Percentiles rank a stretch among this genome's conserved stretches.
These are phyloP conservation scores for Chrysaora quinquecirrha DNA, from an alignment of 30 jellyfish, hydroid and myxozoan species.

Conservation along the genomic window DNA sequence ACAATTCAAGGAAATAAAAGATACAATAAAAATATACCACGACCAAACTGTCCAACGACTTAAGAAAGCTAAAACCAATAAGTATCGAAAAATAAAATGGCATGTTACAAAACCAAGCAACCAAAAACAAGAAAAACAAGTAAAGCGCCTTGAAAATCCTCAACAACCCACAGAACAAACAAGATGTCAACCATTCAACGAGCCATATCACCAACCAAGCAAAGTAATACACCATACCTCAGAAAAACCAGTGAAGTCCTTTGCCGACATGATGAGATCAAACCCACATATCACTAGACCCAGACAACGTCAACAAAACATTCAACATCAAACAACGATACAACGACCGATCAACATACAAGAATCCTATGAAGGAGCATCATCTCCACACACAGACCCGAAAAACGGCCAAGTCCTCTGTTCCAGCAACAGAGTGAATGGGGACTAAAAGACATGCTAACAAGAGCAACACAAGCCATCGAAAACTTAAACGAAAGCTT, in stretches of 20 bases:
- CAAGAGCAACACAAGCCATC: slow-evolving; percentile 16
- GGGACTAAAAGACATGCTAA: slow-evolving; percentile 1
- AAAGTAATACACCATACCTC: not conserved
- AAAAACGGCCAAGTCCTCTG: no score
- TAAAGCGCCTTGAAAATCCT: not conserved
- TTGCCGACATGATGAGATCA: not conserved
- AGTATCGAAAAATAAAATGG: slow-evolving; percentile 10
- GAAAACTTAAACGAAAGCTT: not conserved
- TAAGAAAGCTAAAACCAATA: slow-evolving; percentile 4
- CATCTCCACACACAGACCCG: no score
- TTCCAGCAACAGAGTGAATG: not conserved
- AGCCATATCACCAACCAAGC: not conserved
- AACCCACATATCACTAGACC: not conserved
- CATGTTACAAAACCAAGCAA: slow-evolving; percentile 6
- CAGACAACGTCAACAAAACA: not conserved
- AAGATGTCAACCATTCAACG: not conserved
- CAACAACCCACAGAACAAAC: not conserved
- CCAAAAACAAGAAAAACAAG: not conserved
- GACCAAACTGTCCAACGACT: slow-evolving; percentile 4
- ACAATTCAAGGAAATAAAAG: slow-evolving; percentile 6
- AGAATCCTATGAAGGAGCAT: not conserved
- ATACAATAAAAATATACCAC: slow-evolving; percentile 6
- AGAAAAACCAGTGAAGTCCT: not conserved
- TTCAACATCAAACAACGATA: not conserved
- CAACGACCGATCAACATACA: not conserved